Base-by-base conservation (phyloP, 37 sponge, comb jelly and placozoan species). In the Oopsacas minuta region DNA sequence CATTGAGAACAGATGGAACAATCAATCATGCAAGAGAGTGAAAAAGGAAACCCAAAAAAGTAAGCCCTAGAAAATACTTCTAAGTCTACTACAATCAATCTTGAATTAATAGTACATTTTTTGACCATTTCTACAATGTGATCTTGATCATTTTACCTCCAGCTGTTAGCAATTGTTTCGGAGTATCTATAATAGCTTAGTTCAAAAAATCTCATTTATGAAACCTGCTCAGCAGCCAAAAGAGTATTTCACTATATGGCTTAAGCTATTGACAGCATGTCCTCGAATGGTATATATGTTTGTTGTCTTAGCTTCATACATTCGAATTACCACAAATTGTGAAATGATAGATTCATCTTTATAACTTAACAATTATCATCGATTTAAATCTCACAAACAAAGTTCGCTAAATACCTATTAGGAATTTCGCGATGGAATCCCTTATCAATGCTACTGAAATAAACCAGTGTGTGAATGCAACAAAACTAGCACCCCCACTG, bases 161-260 rank as follows among this genome's bases (percentile, higher is more conserved):
- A 61, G 75, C 75, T 61, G 75, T 12, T 12, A 10, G 22, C 75
- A 61, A 61, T 61, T 61, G 75, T 61, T 61, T n/a, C 75, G 75
- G 30, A 61, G 20, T 61, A 61, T 61, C 75, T 25, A 61, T 61
- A 61, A 61, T 61, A 61, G 75, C 28, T 25, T 61, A 61, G 75
- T 61, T 61, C 75, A 61, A 32, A 10, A n/a, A n/a, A 61, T 25
- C 30, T 61, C 75, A 61, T 61, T 61, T 61, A n/a, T 61, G 75
- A 61, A 61, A 61, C 75, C 75, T 61, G 75, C 28, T 25, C 75
- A n/a, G 75, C 75, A 61, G 75, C 75, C 75, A 61, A n/a, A 61
- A 61, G 17, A 61, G 75, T 42, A 15, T 17, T 34, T 61, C 75
- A 61, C 22, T 61, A 32, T 61, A 61, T 61, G 75, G 75, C 75